phyloP scores from a whole-genome alignment of 2,888 invertebrate genomes.

The Branchipolynoe longqiensis region DNA sequence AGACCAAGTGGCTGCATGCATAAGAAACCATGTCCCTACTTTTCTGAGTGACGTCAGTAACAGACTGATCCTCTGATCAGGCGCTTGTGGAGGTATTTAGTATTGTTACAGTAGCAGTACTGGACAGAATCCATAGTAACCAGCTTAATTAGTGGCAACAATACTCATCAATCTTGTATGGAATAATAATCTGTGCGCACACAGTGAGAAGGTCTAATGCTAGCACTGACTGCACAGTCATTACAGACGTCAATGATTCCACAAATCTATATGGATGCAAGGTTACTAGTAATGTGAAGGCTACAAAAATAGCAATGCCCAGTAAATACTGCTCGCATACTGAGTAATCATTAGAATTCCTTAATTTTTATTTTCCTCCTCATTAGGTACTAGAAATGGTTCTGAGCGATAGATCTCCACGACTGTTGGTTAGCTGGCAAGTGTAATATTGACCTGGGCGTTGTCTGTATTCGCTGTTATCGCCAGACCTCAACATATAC shows the following conservation, averaged over 20 bases:
- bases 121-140: neutral
- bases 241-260: slow-evolving; percentile 47
- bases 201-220: neutral
- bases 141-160: neutral
- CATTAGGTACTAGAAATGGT: too few relatives aligned
- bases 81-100: neutral
- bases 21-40: slow-evolving; percentile 44
- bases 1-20: slow-evolving; percentile 31
- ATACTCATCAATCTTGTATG: neutral
- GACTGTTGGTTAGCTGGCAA: too few relatives aligned
- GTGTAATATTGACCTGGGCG: too few relatives aligned
- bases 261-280: slow-evolving; percentile 52
- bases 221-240: neutral
- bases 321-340: too few relatives aligned
- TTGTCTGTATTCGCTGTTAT: too few relatives aligned
- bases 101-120: too few relatives aligned
- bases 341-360: too few relatives aligned
- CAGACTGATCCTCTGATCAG: neutral
- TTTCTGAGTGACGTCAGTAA: slow-evolving; percentile 35
- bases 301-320: slow-evolving; percentile 37
- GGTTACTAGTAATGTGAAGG: slow-evolving; percentile 42
- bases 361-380: too few relatives aligned
- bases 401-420: too few relatives aligned
- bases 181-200: neutral
- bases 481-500: too few relatives aligned